Evolutionary conservation across 2,113 vertebrate genomes (phyloP).

Genomic region (Cynoglossus semilaevis): DNA sequence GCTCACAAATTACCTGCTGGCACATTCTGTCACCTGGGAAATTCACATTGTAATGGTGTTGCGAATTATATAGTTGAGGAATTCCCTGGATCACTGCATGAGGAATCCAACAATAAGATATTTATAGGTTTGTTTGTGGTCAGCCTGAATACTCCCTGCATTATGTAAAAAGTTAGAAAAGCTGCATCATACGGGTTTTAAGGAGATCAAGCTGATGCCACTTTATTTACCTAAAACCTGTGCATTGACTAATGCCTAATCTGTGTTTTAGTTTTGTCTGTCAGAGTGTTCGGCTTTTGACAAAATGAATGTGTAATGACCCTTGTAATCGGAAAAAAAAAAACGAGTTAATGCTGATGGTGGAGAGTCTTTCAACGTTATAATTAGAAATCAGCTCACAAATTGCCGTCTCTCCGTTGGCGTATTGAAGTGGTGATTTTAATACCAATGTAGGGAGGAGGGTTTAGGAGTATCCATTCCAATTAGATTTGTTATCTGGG

Average conservation of each 20-base stretch:
- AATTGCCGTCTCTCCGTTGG: constrained; percentile 16
- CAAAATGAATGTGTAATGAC: background rate
- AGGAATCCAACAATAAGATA: too few species aligned
- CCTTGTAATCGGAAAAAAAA: too few species aligned
- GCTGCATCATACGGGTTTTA: too few species aligned
- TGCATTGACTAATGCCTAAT: background rate
- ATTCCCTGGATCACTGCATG: constrained; percentile 2
- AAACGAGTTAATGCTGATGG: too few species aligned
- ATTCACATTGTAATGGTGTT: constrained; percentile 6
- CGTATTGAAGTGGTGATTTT: constrained; percentile 29
- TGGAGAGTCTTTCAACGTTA: constrained; percentile 3
- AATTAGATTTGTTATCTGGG: constrained; percentile 28
- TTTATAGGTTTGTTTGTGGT: constrained; percentile 28
- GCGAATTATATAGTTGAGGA: constrained; percentile 9
- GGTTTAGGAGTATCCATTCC: constrained; percentile 8
- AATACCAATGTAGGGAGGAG: background rate
- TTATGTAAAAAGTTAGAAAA: background rate
- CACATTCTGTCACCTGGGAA: constrained; percentile 18
- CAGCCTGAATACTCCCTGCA: background rate
- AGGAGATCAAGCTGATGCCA: too few species aligned
- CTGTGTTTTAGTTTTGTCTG: constrained; percentile 12
- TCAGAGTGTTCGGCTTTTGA: background rate
- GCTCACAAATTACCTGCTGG: constrained; percentile 28
- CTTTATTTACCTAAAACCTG: too few species aligned
- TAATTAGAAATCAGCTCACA: constrained; percentile 24